Evolutionary conservation across 2,888 invertebrate genomes (phyloP), one percentile per base, ranked within the genome.

Genomic region (Tipula vernalis): DNA sequence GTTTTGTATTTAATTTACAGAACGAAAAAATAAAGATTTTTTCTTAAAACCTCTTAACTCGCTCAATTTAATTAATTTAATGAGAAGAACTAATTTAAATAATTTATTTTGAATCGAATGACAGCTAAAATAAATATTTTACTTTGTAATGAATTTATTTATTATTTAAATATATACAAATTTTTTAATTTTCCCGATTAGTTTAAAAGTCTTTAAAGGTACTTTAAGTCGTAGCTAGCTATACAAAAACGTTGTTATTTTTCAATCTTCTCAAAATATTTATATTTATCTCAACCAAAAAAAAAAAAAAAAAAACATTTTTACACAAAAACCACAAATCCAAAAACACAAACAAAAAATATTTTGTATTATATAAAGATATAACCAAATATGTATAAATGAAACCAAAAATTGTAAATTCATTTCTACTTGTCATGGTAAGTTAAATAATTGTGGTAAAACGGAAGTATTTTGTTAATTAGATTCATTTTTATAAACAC

Each of bases 401-500:
- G 8, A n/a, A 51, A 51, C n/a, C 71, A 71, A 71, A 71, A 71
- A 71, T 71, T 18, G 71, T 71, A 71, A 71, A 71, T 71, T 71
- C 71, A 71, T 71, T 71, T 71, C 71, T 71, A 71, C 71, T 71
- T 71, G 71, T 71, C 71, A 71, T 71, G 71, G 71, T 71, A 71
- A 71, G 71, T 71, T 71, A 71, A 71, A 71, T 71, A 71, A 71
- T 71, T 71, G 71, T 71, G 71, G 71, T 71, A 71, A 71, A 71
- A 71, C 71, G 71, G 71, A 71, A 71, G 71, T 71, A 71, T 71
- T 71, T 71, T 71, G 71, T 71, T 71, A 71, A 71, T 71, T 71
- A 71, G 71, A 71, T 71, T 71, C 71, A 28, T 71, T 71, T 71
- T 71, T 71, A 8, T 71, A 71, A 6, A 71, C 71, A 71, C 4